Percentiles rank a stretch among this genome's conserved stretches.
These are phyloP conservation scores for Ormyrus rosae DNA, from an alignment of 2,888 invertebrate genomes.

Conservation along the genomic window DNA sequence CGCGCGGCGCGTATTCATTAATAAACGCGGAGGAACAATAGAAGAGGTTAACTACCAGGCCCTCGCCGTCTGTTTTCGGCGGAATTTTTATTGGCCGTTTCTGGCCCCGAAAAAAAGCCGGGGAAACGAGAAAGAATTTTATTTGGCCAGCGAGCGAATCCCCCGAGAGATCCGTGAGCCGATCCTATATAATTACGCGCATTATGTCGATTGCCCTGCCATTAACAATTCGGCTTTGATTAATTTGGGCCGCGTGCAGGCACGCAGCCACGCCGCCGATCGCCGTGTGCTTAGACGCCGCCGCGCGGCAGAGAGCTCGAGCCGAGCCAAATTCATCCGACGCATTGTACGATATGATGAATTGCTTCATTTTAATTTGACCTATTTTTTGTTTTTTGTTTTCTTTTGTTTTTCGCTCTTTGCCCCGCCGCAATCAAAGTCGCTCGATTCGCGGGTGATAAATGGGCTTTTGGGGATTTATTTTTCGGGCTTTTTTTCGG, in stretches of 20 bases:
- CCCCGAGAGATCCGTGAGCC: slow-evolving; percentile 38
- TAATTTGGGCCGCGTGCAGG: slow-evolving; percentile 63
- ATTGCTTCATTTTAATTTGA: slow-evolving; percentile 46
- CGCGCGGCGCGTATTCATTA: background rate
- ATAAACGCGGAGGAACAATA: slow-evolving; percentile 24
- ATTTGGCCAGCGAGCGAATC: slow-evolving; percentile 42
- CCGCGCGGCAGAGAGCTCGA: background rate
- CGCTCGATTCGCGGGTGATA: slow-evolving; percentile 14
- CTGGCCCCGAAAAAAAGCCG: slow-evolving; percentile 28
- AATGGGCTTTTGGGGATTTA: background rate
- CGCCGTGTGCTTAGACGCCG: no score
- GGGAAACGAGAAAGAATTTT: slow-evolving; percentile 39
- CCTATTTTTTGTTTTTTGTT: slow-evolving; percentile 7
- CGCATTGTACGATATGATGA: slow-evolving; percentile 33
- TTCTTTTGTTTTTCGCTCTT: no score
- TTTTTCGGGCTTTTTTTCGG: no score
- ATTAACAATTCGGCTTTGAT: slow-evolving; percentile 67
- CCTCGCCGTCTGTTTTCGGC: slow-evolving; percentile 20
- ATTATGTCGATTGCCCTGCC: slow-evolving; percentile 66
- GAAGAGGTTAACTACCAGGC: slow-evolving; percentile 30
- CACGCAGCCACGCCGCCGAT: slow-evolving; percentile 47
- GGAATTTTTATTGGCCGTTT: slow-evolving; percentile 50
- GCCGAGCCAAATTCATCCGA: slow-evolving; percentile 23
- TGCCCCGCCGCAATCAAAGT: background rate
- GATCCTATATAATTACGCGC: slow-evolving; percentile 62